Base-by-base conservation (phyloP, 92 coral and sea anemone species). In the Umimayanthus chanpuru region DNA sequence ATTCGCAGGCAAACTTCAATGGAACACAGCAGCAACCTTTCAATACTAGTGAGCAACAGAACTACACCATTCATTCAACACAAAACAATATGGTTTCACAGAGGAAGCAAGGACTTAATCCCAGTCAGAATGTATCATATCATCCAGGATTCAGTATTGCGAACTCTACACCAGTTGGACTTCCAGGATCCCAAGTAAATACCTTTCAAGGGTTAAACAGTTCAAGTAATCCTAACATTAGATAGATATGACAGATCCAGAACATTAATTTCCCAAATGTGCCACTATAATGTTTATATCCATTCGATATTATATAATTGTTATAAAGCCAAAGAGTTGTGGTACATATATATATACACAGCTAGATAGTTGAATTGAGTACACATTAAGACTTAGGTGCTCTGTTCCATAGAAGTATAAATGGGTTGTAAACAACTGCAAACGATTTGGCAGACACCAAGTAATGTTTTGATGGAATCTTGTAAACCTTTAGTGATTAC, bases 11-110 rank as follows among this genome's bases (percentile, higher is more conserved):
- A 44, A 67, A 47, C 40, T 82, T 82, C 14, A 83, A 68, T 65
- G 74, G 32, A 9, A 38, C 56, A 4, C 85, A 81, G 55, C 87
- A 83, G 66, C 87, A 71, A 4, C 18, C 61, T 5, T 83, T 68
- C 47, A 67, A 28, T 6, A 32, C 87, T n/a, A 83, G 47, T 28
- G 64, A 9, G 26, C 87, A 83, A 83, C 79, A 83, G 47, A 83
- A 26, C 77, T 83, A 83, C 43, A 70, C 78, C 32, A 28, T 43
- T 18, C 87, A 25, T 26, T 44, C 79, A 29, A 70, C 87, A 83
- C 87, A 83, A 29, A 83, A 83, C 87, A 83, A 15, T 83, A 8
- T 15, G 15, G 78, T 68, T 38, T 36, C 85, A 47, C 87, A 68
- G 41, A 28, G 67, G 41, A 83, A 41, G 75, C 64, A 41, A 39